phyloP scores from a whole-genome alignment of 2,888 invertebrate species.

The Orthonevra nobilis region DNA sequence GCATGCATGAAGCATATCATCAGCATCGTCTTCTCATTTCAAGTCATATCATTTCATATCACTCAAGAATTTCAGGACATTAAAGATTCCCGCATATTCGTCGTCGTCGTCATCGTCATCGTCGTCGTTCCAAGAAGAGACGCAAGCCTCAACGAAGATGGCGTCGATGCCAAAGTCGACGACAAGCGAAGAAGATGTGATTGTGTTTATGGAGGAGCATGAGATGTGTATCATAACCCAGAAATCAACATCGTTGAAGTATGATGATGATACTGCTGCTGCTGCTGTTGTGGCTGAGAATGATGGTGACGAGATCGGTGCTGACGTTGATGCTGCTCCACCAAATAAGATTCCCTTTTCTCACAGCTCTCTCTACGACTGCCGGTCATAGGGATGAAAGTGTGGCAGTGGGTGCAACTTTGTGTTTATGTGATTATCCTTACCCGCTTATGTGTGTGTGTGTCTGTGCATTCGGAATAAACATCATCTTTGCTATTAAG shows the following conservation, averaged over 20 bases:
- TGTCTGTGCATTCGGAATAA: conserved; percentile 59
- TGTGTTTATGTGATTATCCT: conserved; percentile 61
- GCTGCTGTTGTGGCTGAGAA: conserved; percentile 47
- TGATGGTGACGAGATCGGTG: conserved; percentile 59
- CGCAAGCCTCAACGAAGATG: conserved; percentile 33
- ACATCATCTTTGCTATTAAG: conserved; percentile 58
- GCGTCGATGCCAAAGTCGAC: conserved; percentile 31
- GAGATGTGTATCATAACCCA: conserved; percentile 68
- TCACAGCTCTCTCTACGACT: neutral
- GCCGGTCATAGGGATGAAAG: conserved; percentile 15
- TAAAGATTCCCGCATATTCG: conserved; percentile 70
- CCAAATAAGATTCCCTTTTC: conserved; percentile 40
- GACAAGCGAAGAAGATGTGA: conserved; percentile 47
- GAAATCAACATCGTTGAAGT: conserved; percentile 70
- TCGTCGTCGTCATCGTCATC: conserved; percentile 26
- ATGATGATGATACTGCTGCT: conserved; percentile 60
- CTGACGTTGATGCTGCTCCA: conserved; percentile 61
- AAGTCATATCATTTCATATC: conserved; percentile 71
- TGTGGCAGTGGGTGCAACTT: conserved; percentile 34
- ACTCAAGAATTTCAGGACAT: conserved; percentile 70
- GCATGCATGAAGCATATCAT: conserved; percentile 71
- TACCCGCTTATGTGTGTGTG: conserved; percentile 24
- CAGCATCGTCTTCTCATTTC: conserved; percentile 69
- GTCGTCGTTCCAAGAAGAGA: conserved; percentile 36
- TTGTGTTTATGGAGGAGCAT: conserved; percentile 35